Evolutionary conservation across 1,140 invertebrate species (phyloP).

Genomic region (Solenopsis fugax): DNA sequence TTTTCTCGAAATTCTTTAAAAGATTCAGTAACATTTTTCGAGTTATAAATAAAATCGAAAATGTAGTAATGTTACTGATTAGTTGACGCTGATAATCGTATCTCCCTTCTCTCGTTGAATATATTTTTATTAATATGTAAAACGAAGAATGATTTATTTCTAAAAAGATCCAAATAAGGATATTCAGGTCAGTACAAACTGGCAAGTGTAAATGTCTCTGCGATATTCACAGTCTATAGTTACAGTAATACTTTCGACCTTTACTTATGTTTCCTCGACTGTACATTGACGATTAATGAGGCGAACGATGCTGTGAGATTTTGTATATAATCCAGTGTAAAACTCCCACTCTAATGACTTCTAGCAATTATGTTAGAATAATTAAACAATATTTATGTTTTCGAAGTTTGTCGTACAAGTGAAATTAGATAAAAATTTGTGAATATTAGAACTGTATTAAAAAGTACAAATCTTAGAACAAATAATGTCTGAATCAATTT

Average conservation of each 20-base stretch:
- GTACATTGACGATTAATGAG: background rate
- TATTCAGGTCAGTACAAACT: background rate
- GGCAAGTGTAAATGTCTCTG: background rate
- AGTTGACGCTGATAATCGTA: background rate
- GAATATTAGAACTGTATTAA: background rate
- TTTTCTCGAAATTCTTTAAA: background rate
- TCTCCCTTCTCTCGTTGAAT: background rate
- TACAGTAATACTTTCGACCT: constrained; percentile 16
- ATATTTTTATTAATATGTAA: background rate
- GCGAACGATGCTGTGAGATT: background rate
- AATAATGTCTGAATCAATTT: background rate
- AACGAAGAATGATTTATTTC: background rate
- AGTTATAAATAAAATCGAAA: background rate
- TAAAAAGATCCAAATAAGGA: background rate
- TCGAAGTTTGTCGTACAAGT: background rate
- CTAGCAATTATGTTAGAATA: background rate
- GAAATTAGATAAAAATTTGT: background rate
- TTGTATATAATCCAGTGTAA: background rate
- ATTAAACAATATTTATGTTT: background rate
- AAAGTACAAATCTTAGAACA: background rate
- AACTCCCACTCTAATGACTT: background rate
- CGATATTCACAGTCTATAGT: constrained; percentile 3
- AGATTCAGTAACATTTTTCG: background rate
- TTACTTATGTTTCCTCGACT: background rate
- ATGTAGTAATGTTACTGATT: background rate